Evolutionary conservation across 2,797 vertebrate genomes (phyloP), one percentile per base, ranked within the genome.

Genomic region (Hemibagrus guttatus): DNA sequence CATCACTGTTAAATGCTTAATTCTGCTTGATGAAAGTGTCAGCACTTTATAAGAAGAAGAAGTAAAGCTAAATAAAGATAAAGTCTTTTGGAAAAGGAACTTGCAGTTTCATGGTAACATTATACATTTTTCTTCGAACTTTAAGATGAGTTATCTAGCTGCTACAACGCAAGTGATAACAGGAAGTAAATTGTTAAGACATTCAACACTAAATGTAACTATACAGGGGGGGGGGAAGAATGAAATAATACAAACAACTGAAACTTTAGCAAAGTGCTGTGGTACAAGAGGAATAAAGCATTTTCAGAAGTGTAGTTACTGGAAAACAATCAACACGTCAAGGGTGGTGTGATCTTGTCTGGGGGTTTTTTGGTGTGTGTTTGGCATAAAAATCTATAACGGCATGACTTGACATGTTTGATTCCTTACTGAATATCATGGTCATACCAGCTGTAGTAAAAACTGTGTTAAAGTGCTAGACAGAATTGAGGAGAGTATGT

Each of bases 161-260:
- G 23, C 17, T 69, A 9, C 7, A 69, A 69, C 11, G 21, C 69
- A 46, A 46, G 23, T 13, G 9, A 26, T 26, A 72, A 72, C 69
- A 69, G 35, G 35, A 42, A 42, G 68, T 21, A 39, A 39, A 31
- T 39, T 39, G 31, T 69, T n/a, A n/a, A n/a, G n/a, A n/a, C n/a
- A n/a, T n/a, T n/a, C n/a, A 26, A 72, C 12, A 46, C 6, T 72
- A 72, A 72, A 72, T 26, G 11, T 49, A 46, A 26, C 23, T 49
- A 72, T 6, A 14, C 0, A 0, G 35, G 8, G 39, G 4, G 3
- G 0, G 0, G 12, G 7, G 35, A 11, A 23, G 3, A 21, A 39
- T 21, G 31, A 42, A 71, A 42, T 23, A 23, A 71, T 71, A 71
- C 35, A 21, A 64, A 16, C 9, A 39, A 39, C 7, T 74, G 42